Evolutionary conservation across 2,888 invertebrate genomes (phyloP), one percentile per base, ranked within the genome.

Genomic region (Sinhomidia bicolor): DNA sequence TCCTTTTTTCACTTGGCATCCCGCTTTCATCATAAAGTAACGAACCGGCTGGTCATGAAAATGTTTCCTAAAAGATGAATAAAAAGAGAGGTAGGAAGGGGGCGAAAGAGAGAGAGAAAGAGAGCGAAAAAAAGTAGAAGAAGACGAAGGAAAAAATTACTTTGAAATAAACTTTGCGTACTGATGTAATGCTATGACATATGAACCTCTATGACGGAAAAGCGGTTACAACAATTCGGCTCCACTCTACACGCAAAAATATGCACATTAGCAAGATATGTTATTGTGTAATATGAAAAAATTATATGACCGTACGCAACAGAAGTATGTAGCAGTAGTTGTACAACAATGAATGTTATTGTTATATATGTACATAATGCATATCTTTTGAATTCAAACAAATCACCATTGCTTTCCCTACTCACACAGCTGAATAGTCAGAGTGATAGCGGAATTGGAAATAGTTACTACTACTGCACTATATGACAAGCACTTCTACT

Each of bases 31-130:
- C 87, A 82, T 82, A 82, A 65, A 78, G 78, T 82, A 82, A 76
- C 76, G 54, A 88, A 76, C 87, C 87, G 87, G 78, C 87, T 82
- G 87, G 87, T 88, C 87, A 88, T 88, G 87, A 88, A 88, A 88
- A 82, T 82, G 87, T 88, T 82, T 82, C 87, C 87, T 76, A 87
- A 87, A 86, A 87, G 68, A 87, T 81, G 87, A 87, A 81, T 81
- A 81, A 87, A 87, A 41, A 60, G 65, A 62, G 65, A n/a, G n/a
- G n/a, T n/a, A n/a, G n/a, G n/a, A n/a, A n/a, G n/a, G n/a, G n/a
- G n/a, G n/a, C 4, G 57, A 23, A 20, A 57, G 57, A 3, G 51
- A 51, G 51, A 51, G 51, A 3, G n/a, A 51, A 57, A 57, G 57
- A 57, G 20, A 10, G 20, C 12, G 20, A 57, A 20, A 4, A 20